These are phyloP conservation scores for Mechanitis mazaeus DNA, from an alignment of 2,888 invertebrate species.

Conservation along the genomic window DNA sequence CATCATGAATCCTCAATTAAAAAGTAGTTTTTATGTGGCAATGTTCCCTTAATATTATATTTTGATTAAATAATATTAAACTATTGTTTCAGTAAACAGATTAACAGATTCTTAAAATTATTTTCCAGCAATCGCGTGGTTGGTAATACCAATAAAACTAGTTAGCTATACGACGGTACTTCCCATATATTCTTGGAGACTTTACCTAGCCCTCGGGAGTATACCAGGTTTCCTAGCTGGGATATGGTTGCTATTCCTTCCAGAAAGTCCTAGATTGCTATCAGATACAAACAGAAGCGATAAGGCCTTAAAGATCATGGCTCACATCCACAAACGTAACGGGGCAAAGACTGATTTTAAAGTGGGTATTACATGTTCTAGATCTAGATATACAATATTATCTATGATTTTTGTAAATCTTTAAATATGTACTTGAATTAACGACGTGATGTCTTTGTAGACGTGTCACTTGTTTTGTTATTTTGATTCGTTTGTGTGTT, in stretches of 20 bases:
- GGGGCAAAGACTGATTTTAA: slow-evolving; percentile 72
- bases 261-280: slow-evolving; percentile 83
- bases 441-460: too few species aligned
- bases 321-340: slow-evolving; percentile 74
- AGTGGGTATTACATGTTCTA: slow-evolving; percentile 42
- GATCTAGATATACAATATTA: too few species aligned
- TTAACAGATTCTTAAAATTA: slow-evolving; percentile 10
- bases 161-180: slow-evolving; percentile 48
- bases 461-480: too few species aligned
- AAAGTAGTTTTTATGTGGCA: too few species aligned
- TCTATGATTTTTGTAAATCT: too few species aligned
- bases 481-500: slow-evolving; percentile 2
- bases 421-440: too few species aligned
- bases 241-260: slow-evolving; percentile 74
- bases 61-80: too few species aligned
- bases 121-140: slow-evolving; percentile 78
- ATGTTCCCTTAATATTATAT: too few species aligned
- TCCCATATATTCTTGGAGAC: slow-evolving; percentile 82
- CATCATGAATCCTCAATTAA: too few species aligned
- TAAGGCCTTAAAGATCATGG: slow-evolving; percentile 77
- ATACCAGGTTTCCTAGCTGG: slow-evolving; percentile 80
- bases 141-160: slow-evolving; percentile 76
- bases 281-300: slow-evolving; percentile 76
- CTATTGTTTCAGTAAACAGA: background rate
- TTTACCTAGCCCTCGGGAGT: slow-evolving; percentile 80